Percentiles rank a stretch among this genome's conserved stretches.
These are phyloP conservation scores for Thaumatotibia leucotreta DNA, from an alignment of 1,140 invertebrate species.

Conservation along the genomic window DNA sequence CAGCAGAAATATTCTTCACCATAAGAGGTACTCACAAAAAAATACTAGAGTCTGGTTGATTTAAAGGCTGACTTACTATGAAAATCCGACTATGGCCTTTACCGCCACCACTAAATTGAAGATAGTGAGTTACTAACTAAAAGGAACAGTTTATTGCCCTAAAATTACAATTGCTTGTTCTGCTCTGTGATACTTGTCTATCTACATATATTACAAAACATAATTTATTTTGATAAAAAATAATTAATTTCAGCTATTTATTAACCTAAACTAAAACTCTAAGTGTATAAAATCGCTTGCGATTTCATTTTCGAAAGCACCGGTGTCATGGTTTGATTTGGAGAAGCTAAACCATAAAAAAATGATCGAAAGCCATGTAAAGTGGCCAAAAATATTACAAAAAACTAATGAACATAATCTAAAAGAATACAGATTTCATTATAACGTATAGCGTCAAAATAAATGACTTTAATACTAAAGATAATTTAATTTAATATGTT, in stretches of 20 bases:
- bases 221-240: conserved; percentile 4
- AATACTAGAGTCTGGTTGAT: too few species aligned
- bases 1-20: too few species aligned
- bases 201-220: conserved; percentile 5
- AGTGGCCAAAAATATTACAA: neutral
- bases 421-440: neutral
- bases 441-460: too few species aligned
- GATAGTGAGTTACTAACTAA: conserved; percentile 42
- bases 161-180: too few species aligned
- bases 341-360: conserved; percentile 2
- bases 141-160: too few species aligned
- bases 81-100: too few species aligned
- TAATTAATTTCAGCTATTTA: neutral
- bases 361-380: neutral
- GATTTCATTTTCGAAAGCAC: conserved; percentile 2
- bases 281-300: conserved; percentile 2
- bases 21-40: too few species aligned
- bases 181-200: conserved; percentile 29
- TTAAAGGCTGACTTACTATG: too few species aligned
- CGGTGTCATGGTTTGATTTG: conserved; percentile 6
- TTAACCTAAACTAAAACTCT: neutral
- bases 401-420: neutral
- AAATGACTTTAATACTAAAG: too few species aligned
- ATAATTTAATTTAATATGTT: too few species aligned
- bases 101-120: conserved; percentile 66